Percentiles rank a stretch among this genome's conserved stretches.
Conservation (phyloP, 2,888 invertebrate species). For the Orthosia gothica region DNA sequence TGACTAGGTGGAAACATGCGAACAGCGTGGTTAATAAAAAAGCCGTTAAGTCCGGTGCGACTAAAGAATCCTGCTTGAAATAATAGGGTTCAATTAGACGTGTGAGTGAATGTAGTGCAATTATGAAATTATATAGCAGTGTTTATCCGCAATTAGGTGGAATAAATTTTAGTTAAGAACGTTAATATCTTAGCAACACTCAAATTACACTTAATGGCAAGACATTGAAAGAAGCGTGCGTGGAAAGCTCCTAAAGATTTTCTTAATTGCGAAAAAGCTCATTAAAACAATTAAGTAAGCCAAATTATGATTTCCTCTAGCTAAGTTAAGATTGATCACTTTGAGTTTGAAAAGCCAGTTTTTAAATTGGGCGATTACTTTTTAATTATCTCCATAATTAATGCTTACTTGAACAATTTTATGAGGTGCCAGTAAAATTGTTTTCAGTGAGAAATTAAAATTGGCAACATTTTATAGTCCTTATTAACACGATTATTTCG, state of each 20-base stretch:
- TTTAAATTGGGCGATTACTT: constrained; percentile 40
- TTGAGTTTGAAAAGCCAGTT: constrained; percentile 31
- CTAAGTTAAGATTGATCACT: constrained; percentile 64
- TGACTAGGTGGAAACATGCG: constrained; percentile 33
- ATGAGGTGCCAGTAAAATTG: not conserved
- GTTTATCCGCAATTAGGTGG: constrained; percentile 52
- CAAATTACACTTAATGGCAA: constrained; percentile 63
- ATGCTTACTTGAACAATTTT: constrained; percentile 13
- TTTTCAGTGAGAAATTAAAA: not conserved
- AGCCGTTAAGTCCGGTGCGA: constrained; percentile 32
- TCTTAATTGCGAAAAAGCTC: constrained; percentile 62
- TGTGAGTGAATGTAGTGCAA: constrained; percentile 30
- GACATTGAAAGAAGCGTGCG: constrained; percentile 53
- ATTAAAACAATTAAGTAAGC: constrained; percentile 66
- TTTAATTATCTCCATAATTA: constrained; percentile 39
- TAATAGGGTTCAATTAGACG: constrained; percentile 45
- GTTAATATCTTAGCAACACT: constrained; percentile 42
- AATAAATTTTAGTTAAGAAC: constrained; percentile 57
- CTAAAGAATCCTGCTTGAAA: constrained; percentile 45
- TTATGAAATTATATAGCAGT: constrained; percentile 41
- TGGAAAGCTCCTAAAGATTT: constrained; percentile 50
- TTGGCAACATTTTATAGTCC: not conserved
- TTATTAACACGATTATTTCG: not conserved
- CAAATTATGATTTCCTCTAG: constrained; percentile 63
- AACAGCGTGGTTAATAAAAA: constrained; percentile 35